Evolutionary conservation across 2,797 vertebrate species (phyloP).

Genomic region (Oreochromis mossambicus): DNA sequence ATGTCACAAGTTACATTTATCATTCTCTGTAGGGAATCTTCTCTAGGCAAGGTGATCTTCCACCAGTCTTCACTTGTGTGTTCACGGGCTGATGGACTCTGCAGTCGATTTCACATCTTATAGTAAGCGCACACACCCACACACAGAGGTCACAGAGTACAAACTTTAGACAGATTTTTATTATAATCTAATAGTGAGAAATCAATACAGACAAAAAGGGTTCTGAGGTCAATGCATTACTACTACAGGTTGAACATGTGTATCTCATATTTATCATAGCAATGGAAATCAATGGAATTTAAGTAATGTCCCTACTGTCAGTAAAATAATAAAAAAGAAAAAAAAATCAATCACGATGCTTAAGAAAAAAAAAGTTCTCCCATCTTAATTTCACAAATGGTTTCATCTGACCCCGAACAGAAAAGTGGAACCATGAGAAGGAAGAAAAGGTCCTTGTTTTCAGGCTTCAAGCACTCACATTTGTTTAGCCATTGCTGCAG

Average conservation of each 20-base stretch:
- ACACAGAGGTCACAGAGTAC: accelerated
- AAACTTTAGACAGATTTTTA: not conserved
- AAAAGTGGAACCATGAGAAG: not conserved
- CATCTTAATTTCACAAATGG: not conserved
- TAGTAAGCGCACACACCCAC: not conserved
- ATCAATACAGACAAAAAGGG: not conserved
- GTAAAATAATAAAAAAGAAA: not conserved
- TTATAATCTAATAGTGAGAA: not conserved
- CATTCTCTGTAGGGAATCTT: not conserved
- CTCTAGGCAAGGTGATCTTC: not conserved
- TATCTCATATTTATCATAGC: not conserved
- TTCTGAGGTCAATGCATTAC: not conserved
- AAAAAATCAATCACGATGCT: not conserved
- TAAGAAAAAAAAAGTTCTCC: not conserved
- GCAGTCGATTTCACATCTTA: not conserved
- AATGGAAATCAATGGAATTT: not conserved
- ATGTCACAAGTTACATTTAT: not conserved
- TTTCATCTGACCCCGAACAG: not conserved
- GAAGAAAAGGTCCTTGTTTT: not conserved
- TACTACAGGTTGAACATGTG: not conserved
- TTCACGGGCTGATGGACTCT: not conserved
- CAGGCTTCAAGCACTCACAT: not conserved
- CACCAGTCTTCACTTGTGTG: not conserved
- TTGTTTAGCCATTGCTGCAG: not conserved
- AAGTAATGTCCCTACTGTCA: not conserved